Base-by-base conservation (phyloP, 1,140 invertebrate species). In the Subanguina moxae region DNA sequence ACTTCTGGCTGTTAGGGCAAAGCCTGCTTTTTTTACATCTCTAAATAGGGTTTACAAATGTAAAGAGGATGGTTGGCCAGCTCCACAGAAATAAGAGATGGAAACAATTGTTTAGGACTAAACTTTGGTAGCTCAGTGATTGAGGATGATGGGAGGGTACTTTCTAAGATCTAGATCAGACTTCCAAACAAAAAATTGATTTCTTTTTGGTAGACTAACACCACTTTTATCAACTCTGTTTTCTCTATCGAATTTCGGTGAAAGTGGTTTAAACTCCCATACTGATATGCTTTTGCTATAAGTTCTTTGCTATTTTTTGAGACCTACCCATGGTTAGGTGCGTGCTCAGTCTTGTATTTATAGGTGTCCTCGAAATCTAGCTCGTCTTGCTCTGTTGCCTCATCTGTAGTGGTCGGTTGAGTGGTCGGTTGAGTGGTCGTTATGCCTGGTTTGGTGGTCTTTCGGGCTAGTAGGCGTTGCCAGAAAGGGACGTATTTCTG, bases 401-500 rank as follows among this genome's bases (percentile, higher is more conserved):
- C 32, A 70, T 43, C 23, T 63, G 23, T 59, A 9, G 23, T 52
- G n/a, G 48, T 52, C 43, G 43, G 58, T n/a, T 69, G 72, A 13
- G 25, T 70, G 1, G 57, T 73, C 1, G 71, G 73, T 45, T 27
- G 19, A 19, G 71, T n/a, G 27, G 30, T n/a, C 19, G n/a, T 52
- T 11, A 32, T 21, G 56, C 32, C 23, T 32, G 56, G 32, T 74
- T 43, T 21, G 15, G 23, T 57, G n/a, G 76, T 68, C 27, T 70
- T 70, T 1, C 56, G 56, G n/a, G 62, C 42, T n/a, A 78, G 59
- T 15, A 78, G 70, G 30, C 78, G 70, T 57, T 78, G 77, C 77
- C 77, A 78, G 48, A 78, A 78, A 30, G 78, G 78, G 64, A 80
- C 73, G 57, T 80, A 80, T 58, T 78, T 77, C 48, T 75, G 71